A percentile compares a stretch with the other conserved stretches of the same genome.
phyloP scores from a whole-genome alignment of 2,113 vertebrate species.

The Euleptes europaea region DNA sequence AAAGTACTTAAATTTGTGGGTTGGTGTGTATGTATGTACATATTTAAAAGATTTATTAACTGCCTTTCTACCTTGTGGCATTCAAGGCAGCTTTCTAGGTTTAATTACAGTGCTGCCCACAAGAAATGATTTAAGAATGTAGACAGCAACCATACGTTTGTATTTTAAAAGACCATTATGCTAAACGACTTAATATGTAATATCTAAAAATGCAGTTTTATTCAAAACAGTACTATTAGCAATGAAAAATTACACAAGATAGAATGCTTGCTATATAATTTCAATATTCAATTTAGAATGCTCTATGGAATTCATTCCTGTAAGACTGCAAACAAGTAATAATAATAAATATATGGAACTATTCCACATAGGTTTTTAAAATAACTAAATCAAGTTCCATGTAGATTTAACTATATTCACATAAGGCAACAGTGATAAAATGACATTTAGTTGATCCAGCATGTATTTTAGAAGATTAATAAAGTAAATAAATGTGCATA shows the following conservation, averaged over 20 bases:
- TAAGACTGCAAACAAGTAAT: background rate
- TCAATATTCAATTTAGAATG: background rate
- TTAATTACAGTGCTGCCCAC: background rate
- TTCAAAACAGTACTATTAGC: background rate
- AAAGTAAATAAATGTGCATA: too few species aligned
- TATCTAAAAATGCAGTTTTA: background rate
- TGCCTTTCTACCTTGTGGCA: too few species aligned
- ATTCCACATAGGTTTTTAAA: background rate
- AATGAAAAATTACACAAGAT: background rate
- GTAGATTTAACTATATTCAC: too few species aligned
- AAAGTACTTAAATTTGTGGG: too few species aligned
- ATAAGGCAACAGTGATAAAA: background rate
- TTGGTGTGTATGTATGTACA: too few species aligned
- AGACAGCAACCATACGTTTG: background rate
- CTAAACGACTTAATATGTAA: background rate
- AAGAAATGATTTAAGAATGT: background rate
- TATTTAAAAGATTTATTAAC: too few species aligned
- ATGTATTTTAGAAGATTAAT: too few species aligned
- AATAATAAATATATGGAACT: background rate
- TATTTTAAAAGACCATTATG: background rate
- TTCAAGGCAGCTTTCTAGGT: background rate
- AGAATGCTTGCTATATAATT: background rate
- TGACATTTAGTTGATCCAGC: too few species aligned
- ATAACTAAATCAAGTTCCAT: background rate
- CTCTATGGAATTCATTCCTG: background rate